Evolutionary conservation across 2,888 invertebrate genomes (phyloP).

Genomic region (Noctua janthina): DNA sequence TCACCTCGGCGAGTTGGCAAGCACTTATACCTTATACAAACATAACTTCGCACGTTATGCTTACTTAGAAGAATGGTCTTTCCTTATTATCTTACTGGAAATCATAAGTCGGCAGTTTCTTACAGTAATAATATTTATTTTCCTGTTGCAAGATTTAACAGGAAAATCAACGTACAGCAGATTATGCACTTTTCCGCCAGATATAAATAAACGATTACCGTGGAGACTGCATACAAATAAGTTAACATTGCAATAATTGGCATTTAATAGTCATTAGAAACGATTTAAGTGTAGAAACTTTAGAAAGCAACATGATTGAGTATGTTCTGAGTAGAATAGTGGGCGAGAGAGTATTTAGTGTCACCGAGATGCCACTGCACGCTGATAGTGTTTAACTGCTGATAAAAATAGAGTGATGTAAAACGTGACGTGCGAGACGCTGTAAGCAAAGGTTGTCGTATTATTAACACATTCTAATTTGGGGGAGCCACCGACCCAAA

Average conservation of each 20-base stretch:
- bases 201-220: slow-evolving; percentile 35
- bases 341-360: slow-evolving; percentile 68
- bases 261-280: slow-evolving; percentile 32
- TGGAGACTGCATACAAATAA: slow-evolving; percentile 29
- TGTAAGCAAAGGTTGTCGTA: slow-evolving; percentile 86
- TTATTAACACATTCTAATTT: slow-evolving; percentile 88
- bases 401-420: slow-evolving; percentile 80
- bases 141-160: slow-evolving; percentile 58
- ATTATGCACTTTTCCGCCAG: slow-evolving; percentile 48
- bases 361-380: slow-evolving; percentile 74
- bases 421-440: slow-evolving; percentile 75
- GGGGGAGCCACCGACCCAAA: slow-evolving; percentile 85
- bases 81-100: slow-evolving; percentile 65
- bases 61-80: slow-evolving; percentile 46
- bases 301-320: slow-evolving; percentile 24
- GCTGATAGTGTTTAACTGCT: slow-evolving; percentile 62
- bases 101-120: slow-evolving; percentile 43
- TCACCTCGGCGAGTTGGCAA: slow-evolving; percentile 26
- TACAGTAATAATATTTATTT: slow-evolving; percentile 50
- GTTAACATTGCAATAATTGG: slow-evolving; percentile 24
- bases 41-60: slow-evolving; percentile 40
- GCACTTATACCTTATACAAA: slow-evolving; percentile 51
- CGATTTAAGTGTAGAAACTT: slow-evolving; percentile 23
- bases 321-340: slow-evolving; percentile 25
- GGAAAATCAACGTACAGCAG: slow-evolving; percentile 47